Percentiles rank a stretch among this genome's conserved stretches.
Evolutionary conservation across 2,113 vertebrate species (phyloP).

Genomic region (Cyanoramphus novaezelandiae): DNA sequence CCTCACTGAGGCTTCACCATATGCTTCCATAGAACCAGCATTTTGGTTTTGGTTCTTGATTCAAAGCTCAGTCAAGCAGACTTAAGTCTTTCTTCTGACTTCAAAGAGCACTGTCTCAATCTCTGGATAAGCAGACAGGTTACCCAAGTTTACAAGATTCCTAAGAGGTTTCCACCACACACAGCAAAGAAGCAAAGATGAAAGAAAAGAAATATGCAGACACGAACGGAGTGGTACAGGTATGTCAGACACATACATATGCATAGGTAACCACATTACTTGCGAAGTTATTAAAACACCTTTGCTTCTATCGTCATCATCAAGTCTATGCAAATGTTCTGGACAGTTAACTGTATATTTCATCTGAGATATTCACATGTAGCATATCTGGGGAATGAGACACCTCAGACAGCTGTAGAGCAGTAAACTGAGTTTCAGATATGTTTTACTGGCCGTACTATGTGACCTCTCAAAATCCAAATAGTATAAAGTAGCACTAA

Average conservation of each 20-base stretch:
- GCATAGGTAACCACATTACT: background rate
- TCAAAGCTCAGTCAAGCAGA: background rate
- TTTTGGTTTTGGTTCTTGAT: background rate
- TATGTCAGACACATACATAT: background rate
- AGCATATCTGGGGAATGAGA: background rate
- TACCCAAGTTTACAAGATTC: background rate
- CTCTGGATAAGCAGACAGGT: background rate
- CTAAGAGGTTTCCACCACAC: background rate
- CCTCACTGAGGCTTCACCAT: background rate
- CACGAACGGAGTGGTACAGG: background rate
- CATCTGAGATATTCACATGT: background rate
- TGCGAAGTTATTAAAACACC: conserved; percentile 23
- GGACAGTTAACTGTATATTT: background rate
- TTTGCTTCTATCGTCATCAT: background rate
- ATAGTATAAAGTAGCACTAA: background rate
- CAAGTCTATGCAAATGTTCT: background rate
- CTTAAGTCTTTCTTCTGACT: conserved; percentile 1
- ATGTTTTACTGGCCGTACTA: background rate
- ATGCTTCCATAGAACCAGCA: background rate
- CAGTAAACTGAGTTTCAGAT: background rate
- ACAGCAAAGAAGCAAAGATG: conserved; percentile 28
- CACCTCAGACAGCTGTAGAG: background rate
- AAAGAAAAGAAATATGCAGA: background rate
- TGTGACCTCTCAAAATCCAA: background rate
- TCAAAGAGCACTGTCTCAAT: background rate